Percentiles rank a stretch among this genome's conserved stretches.
These are phyloP conservation scores for Clarias magur DNA, from an alignment of 2,113 vertebrate genomes.

Conservation along the genomic window DNA sequence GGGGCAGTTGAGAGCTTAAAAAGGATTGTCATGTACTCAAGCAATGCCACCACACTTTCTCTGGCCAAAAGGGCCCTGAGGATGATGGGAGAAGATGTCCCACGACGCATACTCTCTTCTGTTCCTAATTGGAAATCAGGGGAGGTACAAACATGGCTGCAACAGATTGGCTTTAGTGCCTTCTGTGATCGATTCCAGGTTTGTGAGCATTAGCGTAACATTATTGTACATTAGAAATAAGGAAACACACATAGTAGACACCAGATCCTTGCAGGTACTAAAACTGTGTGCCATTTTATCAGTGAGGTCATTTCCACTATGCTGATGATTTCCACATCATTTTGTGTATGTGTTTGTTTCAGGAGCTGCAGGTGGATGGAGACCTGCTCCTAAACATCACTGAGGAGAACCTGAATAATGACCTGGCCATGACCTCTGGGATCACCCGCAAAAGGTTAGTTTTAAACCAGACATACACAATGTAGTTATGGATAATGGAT, in stretches of 20 bases:
- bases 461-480: not conserved
- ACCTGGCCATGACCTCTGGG: constrained; percentile 84
- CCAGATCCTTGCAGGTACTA: not conserved
- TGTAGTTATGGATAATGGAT: not conserved
- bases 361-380: constrained; percentile 94
- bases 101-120: constrained; percentile 80
- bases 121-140: constrained; percentile 93
- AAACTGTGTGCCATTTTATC: not conserved
- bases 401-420: constrained; percentile 80
- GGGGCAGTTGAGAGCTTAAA: constrained; percentile 94
- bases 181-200: constrained; percentile 87
- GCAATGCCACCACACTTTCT: constrained; percentile 81
- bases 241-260: not conserved
- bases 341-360: not conserved
- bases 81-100: constrained; percentile 88
- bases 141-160: constrained; percentile 93
- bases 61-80: constrained; percentile 86
- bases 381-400: constrained; percentile 90
- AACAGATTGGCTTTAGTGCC: constrained; percentile 88
- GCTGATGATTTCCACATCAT: not conserved
- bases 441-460: constrained; percentile 87
- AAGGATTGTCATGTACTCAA: constrained; percentile 90
- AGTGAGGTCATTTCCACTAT: not conserved
- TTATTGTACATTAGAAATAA: not conserved
- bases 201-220: constrained; percentile 34